These are phyloP conservation scores for Leucophenga montana DNA, from an alignment of 2,888 invertebrate species.

Conservation along the genomic window DNA sequence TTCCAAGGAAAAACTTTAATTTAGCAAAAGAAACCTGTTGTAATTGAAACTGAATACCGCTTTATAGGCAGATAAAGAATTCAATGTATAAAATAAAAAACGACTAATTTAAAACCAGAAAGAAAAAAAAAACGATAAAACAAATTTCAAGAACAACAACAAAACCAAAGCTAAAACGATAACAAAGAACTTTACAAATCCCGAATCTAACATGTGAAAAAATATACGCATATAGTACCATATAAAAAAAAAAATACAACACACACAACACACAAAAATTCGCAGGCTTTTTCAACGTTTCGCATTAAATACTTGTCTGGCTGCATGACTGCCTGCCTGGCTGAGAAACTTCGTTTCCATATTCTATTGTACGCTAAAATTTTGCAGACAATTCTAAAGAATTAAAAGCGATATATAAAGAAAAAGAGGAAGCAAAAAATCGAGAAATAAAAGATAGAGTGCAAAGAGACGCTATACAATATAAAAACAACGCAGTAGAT, in stretches of 20 bases:
- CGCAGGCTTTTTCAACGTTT: slow-evolving; percentile 15
- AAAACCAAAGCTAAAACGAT: slow-evolving; percentile 1
- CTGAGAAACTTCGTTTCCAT: not conserved
- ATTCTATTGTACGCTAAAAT: slow-evolving; percentile 46
- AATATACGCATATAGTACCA: too few species aligned
- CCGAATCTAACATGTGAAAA: slow-evolving; percentile 54
- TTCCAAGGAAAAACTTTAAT: slow-evolving; percentile 9
- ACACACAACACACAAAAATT: too few species aligned
- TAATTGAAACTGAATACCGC: slow-evolving; percentile 21
- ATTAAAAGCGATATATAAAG: slow-evolving; percentile 57
- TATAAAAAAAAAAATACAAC: slow-evolving; percentile 34
- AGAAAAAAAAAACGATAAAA: slow-evolving; percentile 11
- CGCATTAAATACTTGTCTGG: slow-evolving; percentile 14
- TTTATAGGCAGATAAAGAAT: not conserved
- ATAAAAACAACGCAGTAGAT: slow-evolving; percentile 10
- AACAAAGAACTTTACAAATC: slow-evolving; percentile 30
- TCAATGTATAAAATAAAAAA: not conserved
- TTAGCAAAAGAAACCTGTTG: not conserved
- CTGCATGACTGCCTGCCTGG: not conserved
- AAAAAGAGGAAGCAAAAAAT: slow-evolving; percentile 33
- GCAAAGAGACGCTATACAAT: not conserved
- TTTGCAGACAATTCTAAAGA: slow-evolving; percentile 60
- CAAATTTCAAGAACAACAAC: slow-evolving; percentile 35
- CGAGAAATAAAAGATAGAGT: not conserved
- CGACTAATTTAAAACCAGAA: slow-evolving; percentile 10